Evolutionary conservation across 2,113 vertebrate genomes (phyloP).

Genomic region (Polypterus bichir): DNA sequence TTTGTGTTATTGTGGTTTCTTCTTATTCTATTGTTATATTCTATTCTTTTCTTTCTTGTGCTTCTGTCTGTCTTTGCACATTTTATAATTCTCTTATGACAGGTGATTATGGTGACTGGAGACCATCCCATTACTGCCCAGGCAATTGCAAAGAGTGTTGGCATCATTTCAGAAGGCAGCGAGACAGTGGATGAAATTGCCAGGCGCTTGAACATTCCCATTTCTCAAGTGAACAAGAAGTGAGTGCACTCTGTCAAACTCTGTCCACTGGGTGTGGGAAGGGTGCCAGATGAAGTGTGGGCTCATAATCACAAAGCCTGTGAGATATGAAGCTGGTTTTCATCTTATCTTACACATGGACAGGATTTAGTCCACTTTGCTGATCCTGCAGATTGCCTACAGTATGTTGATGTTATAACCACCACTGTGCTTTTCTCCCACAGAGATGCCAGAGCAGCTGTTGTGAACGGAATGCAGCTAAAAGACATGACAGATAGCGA

Average conservation of each 20-base stretch:
- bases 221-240: slow-evolving; percentile 50
- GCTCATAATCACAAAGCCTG: no score
- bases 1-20: slow-evolving; percentile 4
- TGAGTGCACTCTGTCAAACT: slow-evolving; percentile 21
- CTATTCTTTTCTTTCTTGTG: not conserved
- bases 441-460: slow-evolving; percentile 53
- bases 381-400: no score
- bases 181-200: slow-evolving; percentile 57
- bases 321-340: not conserved
- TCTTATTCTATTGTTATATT: not conserved
- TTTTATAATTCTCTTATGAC: slow-evolving; percentile 5
- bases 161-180: slow-evolving; percentile 36
- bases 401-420: no score
- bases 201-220: slow-evolving; percentile 47
- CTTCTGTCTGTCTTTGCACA: not conserved
- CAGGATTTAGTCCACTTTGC: no score
- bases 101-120: slow-evolving; percentile 68
- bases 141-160: slow-evolving; percentile 61
- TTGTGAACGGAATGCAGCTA: slow-evolving; percentile 56
- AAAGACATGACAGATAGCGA: slow-evolving; percentile 53
- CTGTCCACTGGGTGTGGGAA: no score
- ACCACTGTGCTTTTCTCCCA: not conserved
- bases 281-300: no score
- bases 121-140: slow-evolving; percentile 66
- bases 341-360: not conserved